A percentile compares a stretch with the other conserved stretches of the same genome.
These are phyloP conservation scores for Sialis fuliginosa DNA, from an alignment of 2,888 invertebrate species.

Conservation along the genomic window DNA sequence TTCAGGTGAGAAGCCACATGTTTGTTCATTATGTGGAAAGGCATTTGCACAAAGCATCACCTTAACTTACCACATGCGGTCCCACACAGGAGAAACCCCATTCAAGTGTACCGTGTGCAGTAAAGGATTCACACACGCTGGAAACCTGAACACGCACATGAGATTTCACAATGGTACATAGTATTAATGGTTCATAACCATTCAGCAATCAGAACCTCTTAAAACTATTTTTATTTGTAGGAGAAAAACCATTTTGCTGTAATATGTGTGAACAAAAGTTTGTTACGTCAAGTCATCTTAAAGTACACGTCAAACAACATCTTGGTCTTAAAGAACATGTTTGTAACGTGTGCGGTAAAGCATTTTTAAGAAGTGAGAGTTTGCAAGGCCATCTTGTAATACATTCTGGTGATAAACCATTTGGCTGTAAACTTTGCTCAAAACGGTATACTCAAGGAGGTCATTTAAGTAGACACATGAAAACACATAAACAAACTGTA, in stretches of 20 bases:
- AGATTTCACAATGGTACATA: constrained; percentile 5
- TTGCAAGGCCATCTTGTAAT: constrained; percentile 32
- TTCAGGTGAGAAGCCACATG: constrained; percentile 14
- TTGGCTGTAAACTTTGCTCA: constrained; percentile 30
- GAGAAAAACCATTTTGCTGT: constrained; percentile 16
- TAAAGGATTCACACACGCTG: constrained; percentile 16
- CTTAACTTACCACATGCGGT: constrained; percentile 15
- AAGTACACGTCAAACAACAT: constrained; percentile 18
- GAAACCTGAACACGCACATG: constrained; percentile 18
- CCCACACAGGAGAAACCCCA: constrained; percentile 13
- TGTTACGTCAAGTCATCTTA: constrained; percentile 18
- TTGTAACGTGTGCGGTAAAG: constrained; percentile 34
- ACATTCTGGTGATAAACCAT: constrained; percentile 39
- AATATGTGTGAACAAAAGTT: constrained; percentile 16
- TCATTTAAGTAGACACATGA: constrained; percentile 19
- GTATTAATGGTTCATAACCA: neutral
- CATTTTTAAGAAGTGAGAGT: constrained; percentile 31
- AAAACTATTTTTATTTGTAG: neutral
- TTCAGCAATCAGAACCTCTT: too few relatives aligned
- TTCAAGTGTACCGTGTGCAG: constrained; percentile 6
- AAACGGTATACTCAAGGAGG: constrained; percentile 19
- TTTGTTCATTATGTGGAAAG: constrained; percentile 16
- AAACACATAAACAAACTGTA: constrained; percentile 5
- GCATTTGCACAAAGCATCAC: constrained; percentile 16
- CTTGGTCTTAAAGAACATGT: constrained; percentile 16